A percentile compares a stretch with the other conserved stretches of the same genome.
Conservation (phyloP, 1,140 invertebrate species). For the Oppia nitens region DNA sequence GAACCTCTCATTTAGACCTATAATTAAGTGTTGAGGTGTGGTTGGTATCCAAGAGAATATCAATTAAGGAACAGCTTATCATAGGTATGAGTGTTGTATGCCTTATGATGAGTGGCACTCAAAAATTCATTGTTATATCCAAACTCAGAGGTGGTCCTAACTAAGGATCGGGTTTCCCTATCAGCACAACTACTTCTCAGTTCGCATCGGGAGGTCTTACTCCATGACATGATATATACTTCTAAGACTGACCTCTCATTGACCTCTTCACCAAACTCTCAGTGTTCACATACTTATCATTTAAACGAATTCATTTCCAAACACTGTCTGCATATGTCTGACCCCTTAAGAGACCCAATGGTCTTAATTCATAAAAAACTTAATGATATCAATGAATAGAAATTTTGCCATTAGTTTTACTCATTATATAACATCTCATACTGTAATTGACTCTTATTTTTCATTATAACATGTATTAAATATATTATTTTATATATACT, state of each 20-base stretch:
- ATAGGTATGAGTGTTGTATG: too few relatives aligned
- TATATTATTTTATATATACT: neutral
- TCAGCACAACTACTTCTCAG: neutral
- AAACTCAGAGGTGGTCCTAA: neutral
- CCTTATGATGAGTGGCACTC: neutral
- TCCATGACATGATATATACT: neutral
- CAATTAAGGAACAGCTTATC: neutral
- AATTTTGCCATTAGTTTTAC: neutral
- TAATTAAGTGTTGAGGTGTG: neutral
- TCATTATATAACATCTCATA: neutral
- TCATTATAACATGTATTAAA: neutral
- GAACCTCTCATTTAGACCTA: neutral
- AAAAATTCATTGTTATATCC: neutral
- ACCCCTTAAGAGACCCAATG: neutral
- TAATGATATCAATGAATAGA: too few relatives aligned
- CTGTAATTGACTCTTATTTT: neutral
- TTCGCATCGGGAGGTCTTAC: neutral
- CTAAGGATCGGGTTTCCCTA: neutral
- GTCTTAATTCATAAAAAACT: neutral
- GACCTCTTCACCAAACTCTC: neutral
- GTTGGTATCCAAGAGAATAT: neutral
- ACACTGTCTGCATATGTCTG: neutral
- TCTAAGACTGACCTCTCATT: neutral
- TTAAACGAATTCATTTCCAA: neutral
- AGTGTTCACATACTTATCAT: neutral